phyloP scores from a whole-genome alignment of 1,140 invertebrate species.

The Cecropterus lyciades region DNA sequence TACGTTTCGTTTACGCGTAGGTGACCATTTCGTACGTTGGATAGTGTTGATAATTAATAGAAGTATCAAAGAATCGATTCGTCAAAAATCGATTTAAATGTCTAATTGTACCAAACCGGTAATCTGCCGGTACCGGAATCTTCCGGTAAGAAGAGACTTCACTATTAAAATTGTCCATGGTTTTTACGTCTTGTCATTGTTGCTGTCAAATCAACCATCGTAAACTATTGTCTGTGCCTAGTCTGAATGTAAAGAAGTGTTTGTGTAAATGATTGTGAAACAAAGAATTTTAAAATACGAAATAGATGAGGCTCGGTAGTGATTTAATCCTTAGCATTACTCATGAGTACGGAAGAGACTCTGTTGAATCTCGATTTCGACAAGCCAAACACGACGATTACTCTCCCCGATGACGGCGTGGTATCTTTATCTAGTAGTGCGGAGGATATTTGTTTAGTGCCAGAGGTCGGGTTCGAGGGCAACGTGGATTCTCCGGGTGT shows the following conservation, averaged over 20 bases:
- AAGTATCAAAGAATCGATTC: background rate
- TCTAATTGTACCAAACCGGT: constrained; percentile 5
- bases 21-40: too few species aligned
- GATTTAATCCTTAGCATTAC: constrained; percentile 72
- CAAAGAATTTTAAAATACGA: constrained; percentile 77
- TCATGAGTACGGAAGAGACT: constrained; percentile 85
- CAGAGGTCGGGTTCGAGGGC: constrained; percentile 87
- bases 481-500: constrained; percentile 90
- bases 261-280: constrained; percentile 81
- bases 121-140: too few species aligned
- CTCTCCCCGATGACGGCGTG: constrained; percentile 82
- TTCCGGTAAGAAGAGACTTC: background rate
- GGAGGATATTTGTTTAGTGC: constrained; percentile 88
- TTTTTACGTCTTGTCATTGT: constrained; percentile 39
- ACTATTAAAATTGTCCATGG: constrained; percentile 35
- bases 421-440: constrained; percentile 82
- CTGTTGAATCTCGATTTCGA: constrained; percentile 84
- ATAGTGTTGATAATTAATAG: background rate
- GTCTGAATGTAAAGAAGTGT: constrained; percentile 74
- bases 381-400: constrained; percentile 68
- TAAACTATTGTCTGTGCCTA: constrained; percentile 61
- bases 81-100: background rate
- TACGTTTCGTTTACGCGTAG: too few species aligned
- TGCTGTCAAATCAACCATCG: constrained; percentile 44
- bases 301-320: constrained; percentile 82